Evolutionary conservation across 2,113 vertebrate species (phyloP).

Genomic region (Peromyscus californicus): DNA sequence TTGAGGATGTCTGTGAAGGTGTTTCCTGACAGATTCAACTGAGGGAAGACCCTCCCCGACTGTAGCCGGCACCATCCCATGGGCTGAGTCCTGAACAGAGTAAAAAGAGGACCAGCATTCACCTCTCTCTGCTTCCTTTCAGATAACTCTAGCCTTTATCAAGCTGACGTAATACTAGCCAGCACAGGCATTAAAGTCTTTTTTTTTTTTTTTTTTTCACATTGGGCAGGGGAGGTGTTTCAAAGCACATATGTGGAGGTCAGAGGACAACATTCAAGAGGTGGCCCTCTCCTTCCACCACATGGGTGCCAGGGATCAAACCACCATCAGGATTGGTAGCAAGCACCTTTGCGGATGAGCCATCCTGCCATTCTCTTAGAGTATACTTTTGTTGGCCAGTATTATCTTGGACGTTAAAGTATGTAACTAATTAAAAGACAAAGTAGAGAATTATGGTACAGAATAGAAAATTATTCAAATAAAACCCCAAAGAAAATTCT

Average conservation of each 20-base stretch:
- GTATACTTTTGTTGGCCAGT: background rate
- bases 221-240: background rate
- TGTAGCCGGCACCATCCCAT: background rate
- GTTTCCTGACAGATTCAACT: background rate
- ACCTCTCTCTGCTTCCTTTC: background rate
- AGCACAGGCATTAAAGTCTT: background rate
- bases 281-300: background rate
- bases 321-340: background rate
- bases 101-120: background rate
- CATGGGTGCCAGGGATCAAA: background rate
- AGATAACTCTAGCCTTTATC: background rate
- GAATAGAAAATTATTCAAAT: conserved; percentile 39
- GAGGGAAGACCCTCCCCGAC: background rate
- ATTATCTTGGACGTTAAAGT: background rate
- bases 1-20: background rate
- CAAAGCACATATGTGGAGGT: background rate
- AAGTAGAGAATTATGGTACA: background rate
- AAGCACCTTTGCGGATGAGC: background rate
- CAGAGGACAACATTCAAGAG: background rate
- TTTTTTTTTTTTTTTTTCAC: background rate
- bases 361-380: background rate
- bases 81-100: background rate
- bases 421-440: conserved; percentile 31
- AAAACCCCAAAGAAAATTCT: background rate
- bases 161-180: background rate